These are phyloP conservation scores for Macroteleia sp. DNA, from an alignment of 2,888 invertebrate genomes.

Conservation along the genomic window DNA sequence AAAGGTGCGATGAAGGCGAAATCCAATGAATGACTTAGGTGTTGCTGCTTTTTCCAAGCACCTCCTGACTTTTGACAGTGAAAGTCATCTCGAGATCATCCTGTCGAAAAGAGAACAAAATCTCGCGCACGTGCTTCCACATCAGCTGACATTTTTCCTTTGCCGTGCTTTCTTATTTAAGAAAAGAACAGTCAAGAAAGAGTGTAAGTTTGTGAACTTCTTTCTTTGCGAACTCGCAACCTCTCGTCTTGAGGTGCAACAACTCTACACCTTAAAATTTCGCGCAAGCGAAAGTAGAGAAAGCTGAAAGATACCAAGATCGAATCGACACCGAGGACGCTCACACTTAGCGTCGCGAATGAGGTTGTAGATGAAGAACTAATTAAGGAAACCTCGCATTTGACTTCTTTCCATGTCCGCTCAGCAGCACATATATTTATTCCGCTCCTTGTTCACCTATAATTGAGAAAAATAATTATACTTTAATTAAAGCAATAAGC, in stretches of 20 bases:
- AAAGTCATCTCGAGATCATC: constrained; percentile 45
- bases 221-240: constrained; percentile 27
- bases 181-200: neutral
- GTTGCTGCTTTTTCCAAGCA: constrained; percentile 42
- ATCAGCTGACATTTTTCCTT: no score
- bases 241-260: constrained; percentile 34
- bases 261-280: constrained; percentile 74
- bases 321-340: constrained; percentile 38
- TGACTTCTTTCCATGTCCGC: neutral
- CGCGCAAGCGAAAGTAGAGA: constrained; percentile 83
- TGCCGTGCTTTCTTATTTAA: neutral
- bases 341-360: constrained; percentile 31
- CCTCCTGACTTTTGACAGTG: constrained; percentile 44
- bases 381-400: constrained; percentile 25
- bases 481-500: neutral
- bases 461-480: constrained; percentile 2
- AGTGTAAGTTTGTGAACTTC: constrained; percentile 1
- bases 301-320: constrained; percentile 73
- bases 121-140: neutral
- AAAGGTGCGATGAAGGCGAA: constrained; percentile 33
- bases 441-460: neutral
- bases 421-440: neutral
- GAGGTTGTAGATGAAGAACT: constrained; percentile 34
- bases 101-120: constrained; percentile 4
- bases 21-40: constrained; percentile 31